A percentile compares a stretch with the other conserved stretches of the same genome.
phyloP scores from a whole-genome alignment of 2,797 vertebrate genomes.

The Spheniscus humboldti region DNA sequence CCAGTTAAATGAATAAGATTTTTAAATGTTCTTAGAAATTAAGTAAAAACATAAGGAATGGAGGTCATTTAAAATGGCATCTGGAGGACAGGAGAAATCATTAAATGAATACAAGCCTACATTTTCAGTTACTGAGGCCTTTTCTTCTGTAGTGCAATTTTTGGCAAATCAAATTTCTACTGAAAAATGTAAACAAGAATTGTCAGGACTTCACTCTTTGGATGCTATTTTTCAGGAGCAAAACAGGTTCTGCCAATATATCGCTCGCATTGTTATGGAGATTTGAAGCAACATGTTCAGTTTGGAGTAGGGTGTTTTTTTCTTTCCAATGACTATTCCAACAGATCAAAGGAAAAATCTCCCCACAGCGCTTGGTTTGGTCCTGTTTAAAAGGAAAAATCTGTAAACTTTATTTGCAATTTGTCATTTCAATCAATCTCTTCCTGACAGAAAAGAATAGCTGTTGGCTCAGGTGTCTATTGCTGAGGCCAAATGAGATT shows the following conservation, averaged over 20 bases:
- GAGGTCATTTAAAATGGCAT: neutral
- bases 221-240: neutral
- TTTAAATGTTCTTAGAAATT: neutral
- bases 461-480: neutral
- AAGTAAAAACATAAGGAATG: neutral
- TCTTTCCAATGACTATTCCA: constrained; percentile 9
- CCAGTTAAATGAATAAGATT: neutral
- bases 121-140: neutral
- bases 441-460: constrained; percentile 17
- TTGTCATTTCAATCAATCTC: neutral
- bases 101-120: neutral
- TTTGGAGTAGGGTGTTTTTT: neutral
- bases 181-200: constrained; percentile 4
- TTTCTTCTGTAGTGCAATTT: neutral
- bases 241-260: neutral
- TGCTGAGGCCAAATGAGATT: neutral
- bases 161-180: neutral
- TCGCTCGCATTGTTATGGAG: neutral
- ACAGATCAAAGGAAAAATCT: constrained; percentile 22
- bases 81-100: neutral
- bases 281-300: neutral
- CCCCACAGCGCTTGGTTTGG: neutral
- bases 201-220: neutral
- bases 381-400: constrained; percentile 5
- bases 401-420: constrained; percentile 11